Conservation (phyloP, 2,797 vertebrate genomes). For the Psittacula echo region DNA sequence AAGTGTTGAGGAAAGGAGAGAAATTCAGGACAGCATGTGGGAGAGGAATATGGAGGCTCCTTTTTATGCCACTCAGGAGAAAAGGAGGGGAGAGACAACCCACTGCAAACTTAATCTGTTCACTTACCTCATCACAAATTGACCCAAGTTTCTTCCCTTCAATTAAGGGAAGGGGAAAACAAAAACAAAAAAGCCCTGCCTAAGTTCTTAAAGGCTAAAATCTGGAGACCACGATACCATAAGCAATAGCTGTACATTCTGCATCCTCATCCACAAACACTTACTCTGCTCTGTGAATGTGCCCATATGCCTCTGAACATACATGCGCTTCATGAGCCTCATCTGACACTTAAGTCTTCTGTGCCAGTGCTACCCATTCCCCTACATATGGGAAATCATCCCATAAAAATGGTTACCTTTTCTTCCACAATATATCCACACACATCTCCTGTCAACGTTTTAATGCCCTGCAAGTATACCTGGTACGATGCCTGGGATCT, state of each 20-base stretch:
- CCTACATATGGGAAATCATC: not conserved
- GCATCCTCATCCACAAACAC: not conserved
- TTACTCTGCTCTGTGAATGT: not conserved
- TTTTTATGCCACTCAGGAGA: constrained; percentile 75
- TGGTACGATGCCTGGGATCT: not conserved
- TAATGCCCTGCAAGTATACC: not conserved
- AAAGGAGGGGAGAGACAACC: constrained; percentile 69
- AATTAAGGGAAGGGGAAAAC: not conserved
- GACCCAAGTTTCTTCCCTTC: constrained; percentile 42
- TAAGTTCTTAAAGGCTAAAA: not conserved
- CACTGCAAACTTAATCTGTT: constrained; percentile 75
- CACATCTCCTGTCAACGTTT: not conserved
- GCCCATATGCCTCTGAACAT: rapidly evolving
- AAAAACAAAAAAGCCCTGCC: not conserved
- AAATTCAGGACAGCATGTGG: constrained; percentile 83
- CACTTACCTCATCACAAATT: constrained; percentile 61
- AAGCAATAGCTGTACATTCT: not conserved
- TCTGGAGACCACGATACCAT: not conserved
- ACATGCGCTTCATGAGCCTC: not conserved
- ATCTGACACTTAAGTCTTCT: not conserved
- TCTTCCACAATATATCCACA: not conserved
- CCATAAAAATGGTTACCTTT: not conserved
- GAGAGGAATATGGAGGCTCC: constrained; percentile 77
- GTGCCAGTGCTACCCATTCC: not conserved
- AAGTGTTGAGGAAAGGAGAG: constrained; percentile 79